Evolutionary conservation across 2,888 invertebrate genomes (phyloP).

Genomic region (Rhagium mordax): DNA sequence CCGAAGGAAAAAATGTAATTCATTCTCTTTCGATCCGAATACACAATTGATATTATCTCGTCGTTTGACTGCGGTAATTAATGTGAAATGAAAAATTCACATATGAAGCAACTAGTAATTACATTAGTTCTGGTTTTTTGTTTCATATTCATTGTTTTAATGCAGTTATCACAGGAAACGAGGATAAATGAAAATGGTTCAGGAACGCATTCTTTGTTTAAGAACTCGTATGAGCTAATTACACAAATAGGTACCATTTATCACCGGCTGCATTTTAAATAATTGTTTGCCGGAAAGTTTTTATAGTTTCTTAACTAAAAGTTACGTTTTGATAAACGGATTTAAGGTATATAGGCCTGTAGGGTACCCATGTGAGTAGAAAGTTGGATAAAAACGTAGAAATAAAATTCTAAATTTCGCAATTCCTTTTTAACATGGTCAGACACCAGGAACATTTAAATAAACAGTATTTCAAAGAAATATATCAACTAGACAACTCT

Average conservation of each 20-base stretch:
- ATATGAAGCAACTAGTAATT: slow-evolving; percentile 15
- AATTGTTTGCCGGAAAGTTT: too few relatives aligned
- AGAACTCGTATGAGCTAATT: background rate
- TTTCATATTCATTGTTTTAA: background rate
- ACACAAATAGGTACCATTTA: background rate
- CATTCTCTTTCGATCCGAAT: slow-evolving; percentile 1
- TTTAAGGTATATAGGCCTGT: too few relatives aligned
- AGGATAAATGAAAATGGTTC: background rate
- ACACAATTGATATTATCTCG: slow-evolving; percentile 10
- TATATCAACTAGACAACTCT: too few relatives aligned
- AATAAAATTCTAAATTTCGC: too few relatives aligned
- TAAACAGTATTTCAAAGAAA: too few relatives aligned
- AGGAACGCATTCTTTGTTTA: slow-evolving; percentile 1
- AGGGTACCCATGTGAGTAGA: too few relatives aligned
- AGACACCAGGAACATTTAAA: too few relatives aligned
- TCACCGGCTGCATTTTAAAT: background rate
- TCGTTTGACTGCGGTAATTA: slow-evolving; percentile 4
- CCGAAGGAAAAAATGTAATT: background rate
- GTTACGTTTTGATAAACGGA: too few relatives aligned
- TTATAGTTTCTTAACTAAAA: too few relatives aligned
- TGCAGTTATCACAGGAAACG: background rate
- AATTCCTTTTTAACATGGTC: too few relatives aligned
- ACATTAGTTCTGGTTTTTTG: slow-evolving; percentile 9
- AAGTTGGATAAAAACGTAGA: too few relatives aligned
- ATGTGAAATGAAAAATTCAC: slow-evolving; percentile 18